These are phyloP conservation scores for Tenthredo amoena DNA, from an alignment of 2,888 invertebrate genomes.

Conservation along the genomic window DNA sequence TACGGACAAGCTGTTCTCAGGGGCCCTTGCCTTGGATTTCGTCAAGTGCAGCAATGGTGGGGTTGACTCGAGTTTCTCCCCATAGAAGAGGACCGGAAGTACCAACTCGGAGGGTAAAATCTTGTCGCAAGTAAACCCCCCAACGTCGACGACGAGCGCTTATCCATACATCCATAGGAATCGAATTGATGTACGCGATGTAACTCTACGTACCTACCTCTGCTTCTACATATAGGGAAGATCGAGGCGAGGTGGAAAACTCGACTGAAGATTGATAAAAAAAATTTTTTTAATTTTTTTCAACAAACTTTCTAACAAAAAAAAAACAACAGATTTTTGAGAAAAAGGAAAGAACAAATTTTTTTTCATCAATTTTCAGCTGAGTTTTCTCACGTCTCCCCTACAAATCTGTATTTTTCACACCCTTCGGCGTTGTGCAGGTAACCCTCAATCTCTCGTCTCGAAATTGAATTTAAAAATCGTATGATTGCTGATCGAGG, in stretches of 20 bases:
- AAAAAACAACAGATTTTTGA: too few species aligned
- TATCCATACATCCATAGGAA: background rate
- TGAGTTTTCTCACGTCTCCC: background rate
- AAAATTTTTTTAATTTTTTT: background rate
- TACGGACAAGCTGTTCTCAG: slow-evolving; percentile 57
- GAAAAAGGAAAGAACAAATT: too few species aligned
- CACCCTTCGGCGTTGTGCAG: slow-evolving; percentile 1
- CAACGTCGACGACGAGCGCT: background rate
- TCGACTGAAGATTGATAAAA: background rate
- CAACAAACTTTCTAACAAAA: too few species aligned
- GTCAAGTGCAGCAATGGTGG: slow-evolving; percentile 63
- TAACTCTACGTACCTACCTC: background rate
- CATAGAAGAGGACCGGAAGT: slow-evolving; percentile 34
- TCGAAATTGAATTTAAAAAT: background rate
- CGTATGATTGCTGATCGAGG: background rate
- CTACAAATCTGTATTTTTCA: background rate
- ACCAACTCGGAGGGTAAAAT: slow-evolving; percentile 29
- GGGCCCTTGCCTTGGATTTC: slow-evolving; percentile 63
- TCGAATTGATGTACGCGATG: background rate
- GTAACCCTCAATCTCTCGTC: slow-evolving; percentile 12
- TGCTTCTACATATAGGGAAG: background rate
- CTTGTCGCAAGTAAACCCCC: background rate
- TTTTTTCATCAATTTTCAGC: too few species aligned
- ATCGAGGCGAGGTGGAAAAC: background rate
- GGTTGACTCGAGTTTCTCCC: slow-evolving; percentile 37